Conservation (phyloP, 2,888 invertebrate genomes). For the Philereme vetulata region DNA sequence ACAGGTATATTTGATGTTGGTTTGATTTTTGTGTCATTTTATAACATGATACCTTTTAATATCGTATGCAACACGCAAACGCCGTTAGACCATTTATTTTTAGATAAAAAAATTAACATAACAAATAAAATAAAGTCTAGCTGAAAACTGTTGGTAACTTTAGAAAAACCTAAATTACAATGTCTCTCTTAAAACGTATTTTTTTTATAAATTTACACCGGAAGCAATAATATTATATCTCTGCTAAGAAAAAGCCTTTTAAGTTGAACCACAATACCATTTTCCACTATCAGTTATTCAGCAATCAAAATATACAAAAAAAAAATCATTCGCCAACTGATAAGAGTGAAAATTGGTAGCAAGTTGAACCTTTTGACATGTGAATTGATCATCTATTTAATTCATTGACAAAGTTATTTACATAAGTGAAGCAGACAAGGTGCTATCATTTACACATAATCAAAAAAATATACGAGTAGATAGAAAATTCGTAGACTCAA, state of each 20-base stretch:
- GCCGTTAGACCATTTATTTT: slow-evolving; percentile 61
- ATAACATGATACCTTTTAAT: no score
- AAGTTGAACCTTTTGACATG: slow-evolving; percentile 18
- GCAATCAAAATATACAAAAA: slow-evolving; percentile 34
- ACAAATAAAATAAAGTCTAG: slow-evolving; percentile 68
- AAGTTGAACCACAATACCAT: slow-evolving; percentile 18
- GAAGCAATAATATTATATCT: slow-evolving; percentile 35
- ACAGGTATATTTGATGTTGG: no score
- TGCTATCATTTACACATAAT: slow-evolving; percentile 36
- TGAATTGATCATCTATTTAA: slow-evolving; percentile 20
- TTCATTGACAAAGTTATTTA: slow-evolving; percentile 23
- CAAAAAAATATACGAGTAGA: slow-evolving; percentile 45
- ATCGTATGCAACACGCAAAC: slow-evolving; percentile 62
- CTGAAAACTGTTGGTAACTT: slow-evolving; percentile 82
- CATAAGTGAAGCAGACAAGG: slow-evolving; percentile 10
- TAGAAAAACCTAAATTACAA: slow-evolving; percentile 73
- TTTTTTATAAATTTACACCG: slow-evolving; percentile 57
- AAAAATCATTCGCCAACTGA: slow-evolving; percentile 11
- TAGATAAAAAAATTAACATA: slow-evolving; percentile 62
- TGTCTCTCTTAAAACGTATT: slow-evolving; percentile 65
- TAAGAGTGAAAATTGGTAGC: slow-evolving; percentile 30
- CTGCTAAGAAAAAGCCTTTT: slow-evolving; percentile 15
- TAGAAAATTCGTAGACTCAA: slow-evolving; percentile 44
- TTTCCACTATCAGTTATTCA: slow-evolving; percentile 25
- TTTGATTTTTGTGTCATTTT: no score